A percentile compares a stretch with the other conserved stretches of the same genome.
These are phyloP conservation scores for Ancistrus triradiatus DNA, from an alignment of 2,113 vertebrate species.

Conservation along the genomic window DNA sequence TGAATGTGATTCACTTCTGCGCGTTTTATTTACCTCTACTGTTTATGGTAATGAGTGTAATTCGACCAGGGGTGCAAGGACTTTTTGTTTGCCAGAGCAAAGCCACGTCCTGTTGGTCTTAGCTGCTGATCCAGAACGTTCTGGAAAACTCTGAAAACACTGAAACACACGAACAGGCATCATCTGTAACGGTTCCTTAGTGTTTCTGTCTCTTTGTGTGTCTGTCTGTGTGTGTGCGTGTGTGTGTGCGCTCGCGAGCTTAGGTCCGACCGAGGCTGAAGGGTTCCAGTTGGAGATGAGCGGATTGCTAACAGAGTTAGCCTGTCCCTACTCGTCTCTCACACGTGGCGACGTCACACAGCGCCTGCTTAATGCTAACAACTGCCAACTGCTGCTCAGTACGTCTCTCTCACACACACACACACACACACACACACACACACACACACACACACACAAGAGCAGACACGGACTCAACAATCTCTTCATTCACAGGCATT, in stretches of 20 bases:
- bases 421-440: background rate
- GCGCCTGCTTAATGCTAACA: constrained; percentile 83
- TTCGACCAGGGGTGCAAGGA: too few species aligned
- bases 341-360: constrained; percentile 86
- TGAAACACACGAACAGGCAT: too few species aligned
- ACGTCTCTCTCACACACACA: constrained; percentile 52
- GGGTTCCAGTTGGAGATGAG: constrained; percentile 95
- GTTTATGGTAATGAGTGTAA: too few species aligned
- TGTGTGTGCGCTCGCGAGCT: background rate
- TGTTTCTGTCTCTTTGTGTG: background rate
- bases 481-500: too few species aligned
- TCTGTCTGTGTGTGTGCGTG: background rate
- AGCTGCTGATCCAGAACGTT: too few species aligned
- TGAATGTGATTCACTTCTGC: background rate
- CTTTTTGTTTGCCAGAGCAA: too few species aligned
- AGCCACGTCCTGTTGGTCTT: too few species aligned
- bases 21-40: too few species aligned
- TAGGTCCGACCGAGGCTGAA: constrained; percentile 90
- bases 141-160: too few species aligned
- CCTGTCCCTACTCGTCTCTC: constrained; percentile 83
- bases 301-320: constrained; percentile 87
- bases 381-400: constrained; percentile 94
- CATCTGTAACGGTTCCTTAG: too few species aligned
- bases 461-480: background rate
- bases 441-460: background rate